Evolutionary conservation across 37 sponge, comb jelly and placozoan genomes (phyloP).

Genomic region (Diacarnus erythraeanus): DNA sequence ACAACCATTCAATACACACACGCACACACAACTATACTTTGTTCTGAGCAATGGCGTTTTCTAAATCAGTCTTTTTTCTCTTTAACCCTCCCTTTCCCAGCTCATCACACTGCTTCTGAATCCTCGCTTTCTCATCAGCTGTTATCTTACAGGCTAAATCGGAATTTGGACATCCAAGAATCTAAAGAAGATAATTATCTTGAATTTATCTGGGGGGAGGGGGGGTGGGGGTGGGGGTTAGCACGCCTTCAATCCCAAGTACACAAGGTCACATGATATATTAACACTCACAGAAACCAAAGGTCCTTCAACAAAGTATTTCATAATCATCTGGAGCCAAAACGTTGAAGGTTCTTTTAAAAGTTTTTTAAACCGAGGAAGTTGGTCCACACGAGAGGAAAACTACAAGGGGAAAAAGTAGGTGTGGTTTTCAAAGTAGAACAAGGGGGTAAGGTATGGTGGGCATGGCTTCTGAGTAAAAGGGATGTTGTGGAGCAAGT

Average conservation of each 20-base stretch:
- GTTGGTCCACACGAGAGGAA: slow-evolving; percentile 36
- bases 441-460: too few species aligned
- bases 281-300: slow-evolving; percentile 68
- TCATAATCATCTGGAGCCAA: slow-evolving; percentile 68
- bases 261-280: too few species aligned
- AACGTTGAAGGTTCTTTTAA: slow-evolving; percentile 54
- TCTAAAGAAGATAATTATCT: slow-evolving; percentile 3
- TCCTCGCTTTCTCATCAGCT: slow-evolving; percentile 70
- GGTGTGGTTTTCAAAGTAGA: too few species aligned
- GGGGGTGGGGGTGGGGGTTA: neutral
- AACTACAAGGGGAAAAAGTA: slow-evolving; percentile 34
- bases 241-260: too few species aligned
- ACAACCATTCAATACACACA: neutral
- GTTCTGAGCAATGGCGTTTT: slow-evolving; percentile 67
- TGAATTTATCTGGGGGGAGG: neutral
- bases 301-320: slow-evolving; percentile 68
- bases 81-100: slow-evolving; percentile 80
- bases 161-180: slow-evolving; percentile 78
- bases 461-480: too few species aligned
- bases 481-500: too few species aligned
- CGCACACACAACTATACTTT: slow-evolving; percentile 29
- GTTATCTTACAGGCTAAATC: slow-evolving; percentile 62
- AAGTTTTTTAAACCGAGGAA: slow-evolving; percentile 40
- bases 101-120: slow-evolving; percentile 35
- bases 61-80: slow-evolving; percentile 43